Evolutionary conservation across 2,888 invertebrate species (phyloP).

Genomic region (Eurois occulta): DNA sequence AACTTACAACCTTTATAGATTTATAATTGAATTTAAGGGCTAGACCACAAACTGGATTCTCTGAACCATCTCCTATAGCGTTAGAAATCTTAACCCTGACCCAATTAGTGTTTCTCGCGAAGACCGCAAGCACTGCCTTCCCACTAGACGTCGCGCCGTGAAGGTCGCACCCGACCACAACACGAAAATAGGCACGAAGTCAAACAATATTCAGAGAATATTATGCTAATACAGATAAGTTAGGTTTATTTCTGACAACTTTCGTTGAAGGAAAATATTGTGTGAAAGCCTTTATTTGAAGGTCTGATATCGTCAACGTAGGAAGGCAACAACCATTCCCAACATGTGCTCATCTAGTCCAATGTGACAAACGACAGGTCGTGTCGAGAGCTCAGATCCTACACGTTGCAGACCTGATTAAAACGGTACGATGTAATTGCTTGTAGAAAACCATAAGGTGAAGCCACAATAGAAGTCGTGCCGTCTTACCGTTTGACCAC

Average conservation of each 20-base stretch:
- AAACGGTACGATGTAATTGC: neutral
- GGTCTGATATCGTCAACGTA: neutral
- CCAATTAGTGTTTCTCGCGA: conserved; percentile 46
- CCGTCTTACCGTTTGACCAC: neutral
- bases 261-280: neutral
- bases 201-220: conserved; percentile 19
- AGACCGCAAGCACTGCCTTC: conserved; percentile 43
- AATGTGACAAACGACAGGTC: neutral
- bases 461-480: neutral
- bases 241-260: conserved; percentile 1
- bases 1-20: neutral
- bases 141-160: conserved; percentile 56
- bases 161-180: conserved; percentile 41
- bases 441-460: neutral
- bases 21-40: neutral
- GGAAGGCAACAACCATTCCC: neutral
- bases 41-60: neutral
- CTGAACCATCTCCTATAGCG: neutral
- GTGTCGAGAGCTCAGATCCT: neutral
- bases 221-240: conserved; percentile 15
- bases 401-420: neutral
- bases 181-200: conserved; percentile 43
- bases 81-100: conserved; percentile 51
- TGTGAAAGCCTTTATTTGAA: neutral
- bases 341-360: neutral